These are phyloP conservation scores for Ceratina australensis DNA, from an alignment of 1,140 invertebrate species.

Conservation along the genomic window DNA sequence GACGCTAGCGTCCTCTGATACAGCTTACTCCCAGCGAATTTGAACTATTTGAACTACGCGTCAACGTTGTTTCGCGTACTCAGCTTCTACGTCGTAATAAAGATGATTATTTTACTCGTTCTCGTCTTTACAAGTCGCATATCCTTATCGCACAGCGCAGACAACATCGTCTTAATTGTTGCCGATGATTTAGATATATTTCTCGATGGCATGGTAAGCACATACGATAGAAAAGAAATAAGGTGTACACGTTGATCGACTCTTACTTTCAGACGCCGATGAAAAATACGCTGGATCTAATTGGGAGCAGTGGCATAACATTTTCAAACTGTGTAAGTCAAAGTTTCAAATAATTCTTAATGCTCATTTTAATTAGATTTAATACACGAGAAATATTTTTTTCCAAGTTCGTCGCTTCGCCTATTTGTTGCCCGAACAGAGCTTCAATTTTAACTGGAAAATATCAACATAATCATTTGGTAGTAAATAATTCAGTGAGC, in stretches of 20 bases:
- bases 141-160: slow-evolving; percentile 9
- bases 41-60: not conserved
- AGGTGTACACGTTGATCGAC: slow-evolving; percentile 30
- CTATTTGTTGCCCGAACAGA: slow-evolving; percentile 94
- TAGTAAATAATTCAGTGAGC: slow-evolving; percentile 87
- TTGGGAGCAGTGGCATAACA: slow-evolving; percentile 83
- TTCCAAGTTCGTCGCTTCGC: slow-evolving; percentile 85
- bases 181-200: slow-evolving; percentile 93
- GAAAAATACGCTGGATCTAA: slow-evolving; percentile 82
- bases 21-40: not conserved
- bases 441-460: slow-evolving; percentile 91
- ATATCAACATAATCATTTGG: slow-evolving; percentile 91
- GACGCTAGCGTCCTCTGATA: not conserved
- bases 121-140: slow-evolving; percentile 2
- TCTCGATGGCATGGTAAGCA: slow-evolving; percentile 85
- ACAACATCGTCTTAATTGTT: slow-evolving; percentile 89
- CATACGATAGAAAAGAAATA: too few species aligned
- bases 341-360: not conserved
- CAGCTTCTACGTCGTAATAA: not conserved
- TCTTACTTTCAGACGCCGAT: slow-evolving; percentile 84
- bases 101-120: slow-evolving; percentile 15
- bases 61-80: not conserved
- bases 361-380: not conserved
- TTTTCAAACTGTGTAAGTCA: slow-evolving; percentile 87
- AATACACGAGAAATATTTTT: not conserved